Base-by-base conservation (phyloP, 1,140 invertebrate genomes). In the Drosophila arizonae region DNA sequence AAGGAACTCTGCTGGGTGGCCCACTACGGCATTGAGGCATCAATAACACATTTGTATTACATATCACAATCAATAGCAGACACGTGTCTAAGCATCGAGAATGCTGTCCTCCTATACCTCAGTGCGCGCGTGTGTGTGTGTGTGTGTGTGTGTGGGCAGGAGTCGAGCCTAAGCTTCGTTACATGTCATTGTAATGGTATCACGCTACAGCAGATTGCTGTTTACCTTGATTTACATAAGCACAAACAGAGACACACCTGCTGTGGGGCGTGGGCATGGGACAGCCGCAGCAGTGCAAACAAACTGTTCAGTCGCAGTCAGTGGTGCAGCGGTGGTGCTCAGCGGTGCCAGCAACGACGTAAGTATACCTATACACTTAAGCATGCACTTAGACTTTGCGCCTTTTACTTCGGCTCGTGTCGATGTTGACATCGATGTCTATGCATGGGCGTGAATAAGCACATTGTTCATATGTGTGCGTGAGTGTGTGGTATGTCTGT, bases 151-250 rank as follows among this genome's bases (percentile, higher is more conserved):
- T 15, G 24, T 36, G 39, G 57, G 55, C 51, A 60, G 26, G 17
- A 45, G 46, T 52, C 54, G 39, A 72, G 64, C 64, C 70, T 67
- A 68, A 61, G 70, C 56, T 55, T 30, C 28, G 64, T 87, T 87
- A 72, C 81, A 86, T 86, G 79, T 79, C 76, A 87, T 82, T 86
- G 79, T 79, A 88, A 88, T 79, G 76, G 84, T 88, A 88, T 88
- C 84, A 88, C 70, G 73, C 67, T 84, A 76, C 75, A 84, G 84
- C 84, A 84, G 80, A 88, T 88, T 88, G 82, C 67, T 80, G 84
- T 88, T 84, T 88, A 88, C 79, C 84, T 88, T 88, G 84, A 88
- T 88, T 88, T 88, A 72, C 84, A 88, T 88, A 82, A 68, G 77
- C 70, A 74, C 66, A 61, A 21, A 65, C 39, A 48, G 9, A 48